phyloP scores from a whole-genome alignment of 2,113 vertebrate genomes.

The Recurvirostra avosetta region DNA sequence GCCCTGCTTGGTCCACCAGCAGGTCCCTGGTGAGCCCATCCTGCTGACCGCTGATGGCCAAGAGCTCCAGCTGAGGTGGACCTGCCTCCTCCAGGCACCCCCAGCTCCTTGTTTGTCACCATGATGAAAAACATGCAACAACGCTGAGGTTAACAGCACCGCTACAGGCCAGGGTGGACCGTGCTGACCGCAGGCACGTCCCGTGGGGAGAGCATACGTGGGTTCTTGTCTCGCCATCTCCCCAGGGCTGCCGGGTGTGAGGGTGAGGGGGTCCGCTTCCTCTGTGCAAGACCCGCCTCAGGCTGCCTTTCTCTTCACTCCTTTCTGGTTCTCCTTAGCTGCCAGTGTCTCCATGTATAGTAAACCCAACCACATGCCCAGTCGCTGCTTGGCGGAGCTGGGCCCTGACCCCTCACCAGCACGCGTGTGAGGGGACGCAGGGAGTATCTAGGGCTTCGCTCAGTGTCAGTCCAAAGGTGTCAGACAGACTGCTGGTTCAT shows the following conservation, averaged over 20 bases:
- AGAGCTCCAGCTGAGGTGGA: background rate
- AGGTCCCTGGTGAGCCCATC: background rate
- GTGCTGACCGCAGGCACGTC: rapidly evolving
- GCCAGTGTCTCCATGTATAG: rapidly evolving
- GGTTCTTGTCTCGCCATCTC: background rate
- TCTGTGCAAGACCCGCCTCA: background rate
- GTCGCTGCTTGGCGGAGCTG: rapidly evolving
- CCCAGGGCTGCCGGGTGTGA: background rate
- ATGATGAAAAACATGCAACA: background rate
- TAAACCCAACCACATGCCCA: background rate
- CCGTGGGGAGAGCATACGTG: background rate
- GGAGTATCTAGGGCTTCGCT: background rate
- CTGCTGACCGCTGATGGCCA: background rate
- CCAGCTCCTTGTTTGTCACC: background rate
- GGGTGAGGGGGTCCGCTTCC: background rate
- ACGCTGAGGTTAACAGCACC: rapidly evolving
- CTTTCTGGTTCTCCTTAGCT: background rate
- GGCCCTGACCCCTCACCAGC: background rate
- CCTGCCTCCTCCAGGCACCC: background rate
- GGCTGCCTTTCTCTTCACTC: background rate
- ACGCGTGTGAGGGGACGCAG: background rate
- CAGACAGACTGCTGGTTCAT: background rate
- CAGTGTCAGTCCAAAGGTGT: background rate
- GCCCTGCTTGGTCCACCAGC: background rate
- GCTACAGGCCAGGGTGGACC: background rate